Base-by-base conservation (phyloP, 2,113 vertebrate genomes). In the Laticauda laticaudata region DNA sequence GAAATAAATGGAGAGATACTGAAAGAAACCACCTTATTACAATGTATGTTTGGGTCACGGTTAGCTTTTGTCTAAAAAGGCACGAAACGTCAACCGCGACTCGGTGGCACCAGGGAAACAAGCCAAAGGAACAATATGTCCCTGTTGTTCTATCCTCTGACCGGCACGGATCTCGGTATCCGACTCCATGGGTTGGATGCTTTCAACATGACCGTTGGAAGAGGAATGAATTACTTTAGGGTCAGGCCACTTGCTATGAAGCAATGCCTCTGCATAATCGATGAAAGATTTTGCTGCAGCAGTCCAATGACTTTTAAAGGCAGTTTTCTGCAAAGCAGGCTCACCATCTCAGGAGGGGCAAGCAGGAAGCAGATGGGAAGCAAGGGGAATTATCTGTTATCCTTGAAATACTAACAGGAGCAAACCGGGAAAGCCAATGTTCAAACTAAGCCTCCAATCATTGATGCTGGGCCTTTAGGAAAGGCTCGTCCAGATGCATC, bases 361-460 rank as follows among this genome's bases (percentile, higher is more conserved):
- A 86, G 54, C 81, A 87, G 75, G 29, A 64, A 87, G 26, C 15
- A 6, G 51, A 26, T 20, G 10, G 51, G 15, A 61, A 29, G 1
- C 39, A 51, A 59, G 86, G 61, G 8, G 34, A 61, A 9, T n/a
- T 24, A 48, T 1, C 34, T 4, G 39, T 7, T 29, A 21, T n/a
- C 21, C 54, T 9, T 45, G 39, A 23, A 91, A 43, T 39, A 48
- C 14, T 20, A 86, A 91, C 1, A 4, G 43, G 11, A 48, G 4
- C 0, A 45, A 15, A 4, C 4, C 0, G 1, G 29, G 53, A 3
- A 26, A 21, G 2, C 9, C 4, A 2, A 34, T 1, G 0, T 29
- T 91, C 34, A 18, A 5, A 9, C 9, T 24, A 21, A 48, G 9
- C 23, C 21, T 14, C 29, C 39, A 43, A 6, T 4, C 55, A 3